These are phyloP conservation scores for Charaxes varanes DNA, from an alignment of 1,140 invertebrate species.

Conservation along the genomic window DNA sequence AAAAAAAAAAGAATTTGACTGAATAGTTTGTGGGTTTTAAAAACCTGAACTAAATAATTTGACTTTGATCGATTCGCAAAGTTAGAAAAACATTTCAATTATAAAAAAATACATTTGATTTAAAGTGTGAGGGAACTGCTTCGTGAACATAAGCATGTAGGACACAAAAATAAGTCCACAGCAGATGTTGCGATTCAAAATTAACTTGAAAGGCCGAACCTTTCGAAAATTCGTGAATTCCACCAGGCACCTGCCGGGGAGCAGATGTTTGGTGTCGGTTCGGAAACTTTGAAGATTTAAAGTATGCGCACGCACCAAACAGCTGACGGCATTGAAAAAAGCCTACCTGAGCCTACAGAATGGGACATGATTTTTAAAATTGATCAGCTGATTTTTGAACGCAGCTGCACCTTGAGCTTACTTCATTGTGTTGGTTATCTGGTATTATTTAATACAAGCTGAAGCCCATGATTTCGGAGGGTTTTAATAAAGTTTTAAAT, in stretches of 20 bases:
- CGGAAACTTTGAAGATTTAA: constrained; percentile 49
- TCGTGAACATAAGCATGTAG: too few species aligned
- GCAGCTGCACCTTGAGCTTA: constrained; percentile 16
- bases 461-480: too few species aligned
- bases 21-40: too few species aligned
- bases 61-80: too few species aligned
- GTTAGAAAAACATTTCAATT: too few species aligned
- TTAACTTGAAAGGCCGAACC: constrained; percentile 17
- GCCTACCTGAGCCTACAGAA: constrained; percentile 32
- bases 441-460: too few species aligned
- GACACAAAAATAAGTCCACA: too few species aligned
- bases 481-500: too few species aligned
- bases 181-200: constrained; percentile 22
- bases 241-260: constrained; percentile 41
- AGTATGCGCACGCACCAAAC: constrained; percentile 39
- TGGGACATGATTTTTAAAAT: constrained; percentile 22
- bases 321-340: constrained; percentile 49
- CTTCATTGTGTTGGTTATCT: not conserved
- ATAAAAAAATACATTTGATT: too few species aligned
- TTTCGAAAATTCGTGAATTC: constrained; percentile 45
- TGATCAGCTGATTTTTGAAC: constrained; percentile 48
- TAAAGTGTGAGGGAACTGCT: too few species aligned
- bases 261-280: constrained; percentile 46
- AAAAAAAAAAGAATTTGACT: too few species aligned
- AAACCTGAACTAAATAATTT: too few species aligned